phyloP scores from a whole-genome alignment of 2,113 vertebrate genomes.

The Furnarius figulus region DNA sequence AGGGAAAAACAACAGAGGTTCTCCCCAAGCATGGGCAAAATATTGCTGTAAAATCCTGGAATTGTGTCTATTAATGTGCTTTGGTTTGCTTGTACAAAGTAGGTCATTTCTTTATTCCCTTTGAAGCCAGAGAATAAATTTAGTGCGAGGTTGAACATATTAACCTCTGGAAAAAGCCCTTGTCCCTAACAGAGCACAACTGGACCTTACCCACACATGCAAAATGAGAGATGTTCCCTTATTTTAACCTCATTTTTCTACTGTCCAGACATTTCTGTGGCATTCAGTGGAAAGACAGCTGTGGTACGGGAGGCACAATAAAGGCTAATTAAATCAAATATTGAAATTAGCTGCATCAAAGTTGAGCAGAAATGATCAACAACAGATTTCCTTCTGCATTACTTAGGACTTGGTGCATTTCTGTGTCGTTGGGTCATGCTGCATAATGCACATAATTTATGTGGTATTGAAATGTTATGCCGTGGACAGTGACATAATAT shows the following conservation, averaged over 20 bases:
- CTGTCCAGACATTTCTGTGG: slow-evolving; percentile 6
- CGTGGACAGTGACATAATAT: slow-evolving; percentile 11
- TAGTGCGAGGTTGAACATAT: not conserved
- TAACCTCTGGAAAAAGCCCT: not conserved
- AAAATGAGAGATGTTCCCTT: not conserved
- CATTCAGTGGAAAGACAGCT: not conserved
- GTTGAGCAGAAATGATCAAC: not conserved
- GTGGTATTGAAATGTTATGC: slow-evolving; percentile 19
- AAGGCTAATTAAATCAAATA: not conserved
- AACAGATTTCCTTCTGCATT: slow-evolving; percentile 2
- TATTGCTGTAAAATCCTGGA: not conserved
- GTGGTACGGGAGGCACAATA: not conserved
- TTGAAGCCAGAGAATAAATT: not conserved
- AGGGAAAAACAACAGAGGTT: not conserved
- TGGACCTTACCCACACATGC: not conserved
- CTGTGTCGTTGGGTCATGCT: not conserved
- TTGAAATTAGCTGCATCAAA: not conserved
- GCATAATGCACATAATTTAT: not conserved
- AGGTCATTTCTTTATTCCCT: not conserved
- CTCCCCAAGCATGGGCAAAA: not conserved
- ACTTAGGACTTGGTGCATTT: not conserved
- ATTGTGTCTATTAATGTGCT: not conserved
- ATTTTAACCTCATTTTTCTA: not conserved
- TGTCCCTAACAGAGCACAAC: not conserved
- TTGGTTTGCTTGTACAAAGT: not conserved